A percentile compares a stretch with the other conserved stretches of the same genome.
These are phyloP conservation scores for Troides aeacus DNA, from an alignment of 2,888 invertebrate genomes.

Conservation along the genomic window DNA sequence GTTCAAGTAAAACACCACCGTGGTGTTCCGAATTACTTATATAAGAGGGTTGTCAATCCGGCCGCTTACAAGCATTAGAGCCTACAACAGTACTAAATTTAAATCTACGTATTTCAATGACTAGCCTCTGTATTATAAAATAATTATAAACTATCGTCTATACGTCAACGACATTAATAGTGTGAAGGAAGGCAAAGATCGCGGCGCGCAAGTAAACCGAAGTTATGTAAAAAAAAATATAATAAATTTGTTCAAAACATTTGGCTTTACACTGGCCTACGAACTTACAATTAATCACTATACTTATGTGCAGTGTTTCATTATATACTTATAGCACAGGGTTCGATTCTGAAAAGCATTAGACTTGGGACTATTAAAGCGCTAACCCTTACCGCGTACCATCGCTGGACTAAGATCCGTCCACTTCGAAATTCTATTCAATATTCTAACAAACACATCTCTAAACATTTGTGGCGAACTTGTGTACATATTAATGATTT, in stretches of 20 bases:
- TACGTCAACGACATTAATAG: neutral
- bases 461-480: too few relatives aligned
- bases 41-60: neutral
- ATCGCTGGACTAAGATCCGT: too few relatives aligned
- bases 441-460: too few relatives aligned
- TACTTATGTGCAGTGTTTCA: neutral
- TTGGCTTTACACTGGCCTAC: neutral
- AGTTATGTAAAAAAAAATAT: too few relatives aligned
- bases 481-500: too few relatives aligned
- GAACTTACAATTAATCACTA: neutral
- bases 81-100: neutral
- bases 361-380: neutral
- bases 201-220: neutral
- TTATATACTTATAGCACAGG: neutral
- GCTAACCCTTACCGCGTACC: too few relatives aligned
- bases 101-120: slow-evolving; percentile 6
- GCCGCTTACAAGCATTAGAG: neutral
- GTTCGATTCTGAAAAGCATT: neutral
- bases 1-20: neutral
- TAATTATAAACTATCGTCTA: neutral
- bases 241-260: neutral
- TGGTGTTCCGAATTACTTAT: neutral
- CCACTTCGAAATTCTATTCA: too few relatives aligned
- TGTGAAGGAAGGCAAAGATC: neutral
- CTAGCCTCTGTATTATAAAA: neutral